A percentile compares a stretch with the other conserved stretches of the same genome.
Conservation (phyloP, 2,888 invertebrate species). For the Oeneis ivallda region DNA sequence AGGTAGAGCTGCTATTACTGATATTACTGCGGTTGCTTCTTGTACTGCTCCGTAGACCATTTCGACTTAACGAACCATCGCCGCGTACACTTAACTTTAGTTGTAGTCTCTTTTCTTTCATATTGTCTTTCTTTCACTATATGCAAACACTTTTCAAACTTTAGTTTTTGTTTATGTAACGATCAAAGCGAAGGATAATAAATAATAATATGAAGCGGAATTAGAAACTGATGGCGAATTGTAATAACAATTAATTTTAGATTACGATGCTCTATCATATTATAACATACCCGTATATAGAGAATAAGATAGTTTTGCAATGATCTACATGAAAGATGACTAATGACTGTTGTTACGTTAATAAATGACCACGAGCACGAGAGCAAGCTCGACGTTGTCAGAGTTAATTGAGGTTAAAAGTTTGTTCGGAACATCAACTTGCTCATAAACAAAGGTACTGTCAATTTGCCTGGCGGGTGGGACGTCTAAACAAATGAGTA, state of each 20-base stretch:
- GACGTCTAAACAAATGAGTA: slow-evolving; percentile 51
- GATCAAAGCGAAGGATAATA: neutral
- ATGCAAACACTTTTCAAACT: slow-evolving; percentile 10
- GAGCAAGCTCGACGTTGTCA: slow-evolving; percentile 62
- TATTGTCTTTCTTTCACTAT: slow-evolving; percentile 48
- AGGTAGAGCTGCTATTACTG: slow-evolving; percentile 58
- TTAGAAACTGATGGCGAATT: slow-evolving; percentile 25
- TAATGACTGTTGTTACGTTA: slow-evolving; percentile 66
- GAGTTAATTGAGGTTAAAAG: slow-evolving; percentile 71
- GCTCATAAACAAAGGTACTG: slow-evolving; percentile 65
- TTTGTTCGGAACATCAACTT: slow-evolving; percentile 61
- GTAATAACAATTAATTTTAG: slow-evolving; percentile 26
- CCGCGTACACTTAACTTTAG: slow-evolving; percentile 75
- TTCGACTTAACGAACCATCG: slow-evolving; percentile 70
- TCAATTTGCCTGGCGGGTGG: slow-evolving; percentile 56
- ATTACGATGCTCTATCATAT: slow-evolving; percentile 28
- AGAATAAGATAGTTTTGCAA: slow-evolving; percentile 65
- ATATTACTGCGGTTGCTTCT: slow-evolving; percentile 68
- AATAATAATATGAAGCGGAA: slow-evolving; percentile 1
- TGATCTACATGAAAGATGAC: slow-evolving; percentile 61
- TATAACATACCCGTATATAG: slow-evolving; percentile 50
- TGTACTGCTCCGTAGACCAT: slow-evolving; percentile 65
- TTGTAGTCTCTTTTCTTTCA: slow-evolving; percentile 77
- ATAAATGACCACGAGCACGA: slow-evolving; percentile 65
- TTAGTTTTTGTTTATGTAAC: neutral